phyloP scores from a whole-genome alignment of 1,140 invertebrate species.

The Achroia grisella region DNA sequence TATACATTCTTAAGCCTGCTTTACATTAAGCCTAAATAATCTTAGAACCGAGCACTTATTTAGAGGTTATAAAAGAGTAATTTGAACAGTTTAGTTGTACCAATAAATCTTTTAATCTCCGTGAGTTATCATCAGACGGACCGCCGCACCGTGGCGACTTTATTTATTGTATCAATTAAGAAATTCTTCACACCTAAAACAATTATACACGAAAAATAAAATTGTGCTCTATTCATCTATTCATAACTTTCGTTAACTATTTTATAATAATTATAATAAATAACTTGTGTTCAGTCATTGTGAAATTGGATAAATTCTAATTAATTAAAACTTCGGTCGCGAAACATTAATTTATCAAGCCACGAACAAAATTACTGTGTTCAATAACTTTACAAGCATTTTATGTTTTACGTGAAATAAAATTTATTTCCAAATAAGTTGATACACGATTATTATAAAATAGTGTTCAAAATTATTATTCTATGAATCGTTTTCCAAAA shows the following conservation, averaged over 20 bases:
- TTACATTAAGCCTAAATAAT: no score
- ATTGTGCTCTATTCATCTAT: conserved; percentile 15
- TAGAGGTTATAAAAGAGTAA: conserved; percentile 31
- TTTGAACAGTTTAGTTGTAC: conserved; percentile 19
- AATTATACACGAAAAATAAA: conserved; percentile 15
- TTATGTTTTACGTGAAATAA: no score
- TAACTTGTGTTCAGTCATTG: conserved; percentile 28
- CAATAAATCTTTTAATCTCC: conserved; percentile 50
- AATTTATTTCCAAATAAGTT: no score
- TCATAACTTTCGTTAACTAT: conserved; percentile 21
- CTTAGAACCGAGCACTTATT: no score
- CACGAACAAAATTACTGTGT: no score
- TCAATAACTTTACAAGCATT: no score
- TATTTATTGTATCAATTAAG: conserved; percentile 58
- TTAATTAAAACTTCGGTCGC: conserved; percentile 20
- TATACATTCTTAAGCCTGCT: no score
- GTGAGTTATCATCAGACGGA: conserved; percentile 40
- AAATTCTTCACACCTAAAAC: conserved; percentile 39
- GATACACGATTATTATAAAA: no score
- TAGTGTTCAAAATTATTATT: no score
- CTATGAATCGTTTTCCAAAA: no score
- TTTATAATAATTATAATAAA: conserved; percentile 18
- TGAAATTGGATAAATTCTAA: conserved; percentile 39
- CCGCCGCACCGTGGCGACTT: conserved; percentile 28
- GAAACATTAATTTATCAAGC: no score